Evolutionary conservation across 2,797 vertebrate species (phyloP).

Genomic region (Pseudotriccus pelzelni): DNA sequence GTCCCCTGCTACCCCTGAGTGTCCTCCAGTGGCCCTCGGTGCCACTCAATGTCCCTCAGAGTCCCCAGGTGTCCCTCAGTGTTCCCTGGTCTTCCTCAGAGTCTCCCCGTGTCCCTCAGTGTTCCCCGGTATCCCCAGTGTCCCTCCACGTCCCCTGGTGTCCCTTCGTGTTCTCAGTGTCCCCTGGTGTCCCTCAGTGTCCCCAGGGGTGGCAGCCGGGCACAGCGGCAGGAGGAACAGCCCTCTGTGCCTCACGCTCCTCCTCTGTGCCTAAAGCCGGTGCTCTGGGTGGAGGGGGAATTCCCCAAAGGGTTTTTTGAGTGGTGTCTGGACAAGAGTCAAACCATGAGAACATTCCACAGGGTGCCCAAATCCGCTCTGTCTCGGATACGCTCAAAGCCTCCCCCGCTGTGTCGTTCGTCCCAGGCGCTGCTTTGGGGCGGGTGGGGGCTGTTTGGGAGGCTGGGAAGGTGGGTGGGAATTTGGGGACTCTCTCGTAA

Average conservation of each 20-base stretch:
- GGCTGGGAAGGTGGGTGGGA: neutral
- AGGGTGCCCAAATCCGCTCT: slow-evolving; percentile 39
- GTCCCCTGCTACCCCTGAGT: neutral
- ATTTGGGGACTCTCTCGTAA: neutral
- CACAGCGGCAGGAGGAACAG: neutral
- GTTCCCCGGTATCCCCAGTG: too few species aligned
- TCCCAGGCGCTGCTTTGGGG: neutral
- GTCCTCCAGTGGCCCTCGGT: fast-evolving
- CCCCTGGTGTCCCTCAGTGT: too few species aligned
- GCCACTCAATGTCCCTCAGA: too few species aligned
- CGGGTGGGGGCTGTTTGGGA: neutral
- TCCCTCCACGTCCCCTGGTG: neutral
- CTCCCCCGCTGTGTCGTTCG: neutral
- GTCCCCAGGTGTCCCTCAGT: too few species aligned
- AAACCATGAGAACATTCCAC: slow-evolving; percentile 31
- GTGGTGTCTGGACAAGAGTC: slow-evolving; percentile 19
- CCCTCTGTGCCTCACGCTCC: neutral
- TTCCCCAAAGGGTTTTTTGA: slow-evolving; percentile 25
- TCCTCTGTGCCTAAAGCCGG: neutral
- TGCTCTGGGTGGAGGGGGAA: neutral
- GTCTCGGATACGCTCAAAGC: slow-evolving; percentile 7
- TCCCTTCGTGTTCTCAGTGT: neutral
- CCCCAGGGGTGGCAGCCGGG: neutral
- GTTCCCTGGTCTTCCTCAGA: too few species aligned
- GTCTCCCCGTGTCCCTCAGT: too few species aligned